Conservation (phyloP, 2,888 invertebrate genomes). For the Chymomyza fuscimana region DNA sequence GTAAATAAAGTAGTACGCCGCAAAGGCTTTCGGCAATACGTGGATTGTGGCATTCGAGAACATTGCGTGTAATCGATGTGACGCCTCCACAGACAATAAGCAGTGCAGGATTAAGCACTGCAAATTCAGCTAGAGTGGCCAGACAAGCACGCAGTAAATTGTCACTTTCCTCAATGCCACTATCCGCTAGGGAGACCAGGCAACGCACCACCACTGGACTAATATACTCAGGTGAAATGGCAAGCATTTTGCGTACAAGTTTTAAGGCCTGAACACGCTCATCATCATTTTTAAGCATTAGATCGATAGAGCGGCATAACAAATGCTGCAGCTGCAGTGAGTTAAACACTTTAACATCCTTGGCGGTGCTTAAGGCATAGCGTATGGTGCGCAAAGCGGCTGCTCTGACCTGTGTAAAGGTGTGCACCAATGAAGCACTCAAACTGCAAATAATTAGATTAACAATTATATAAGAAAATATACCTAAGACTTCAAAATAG, state of each 20-base stretch:
- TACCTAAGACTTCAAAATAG: constrained; percentile 45
- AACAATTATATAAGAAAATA: neutral
- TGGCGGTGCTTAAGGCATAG: constrained; percentile 88
- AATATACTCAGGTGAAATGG: constrained; percentile 84
- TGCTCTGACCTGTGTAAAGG: constrained; percentile 93
- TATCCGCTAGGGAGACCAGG: constrained; percentile 90
- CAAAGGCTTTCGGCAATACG: constrained; percentile 94
- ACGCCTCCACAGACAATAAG: constrained; percentile 92
- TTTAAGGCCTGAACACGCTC: constrained; percentile 95
- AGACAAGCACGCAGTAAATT: constrained; percentile 91
- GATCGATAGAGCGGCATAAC: constrained; percentile 91
- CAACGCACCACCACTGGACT: constrained; percentile 89
- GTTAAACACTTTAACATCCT: constrained; percentile 89
- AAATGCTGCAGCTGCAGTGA: constrained; percentile 91
- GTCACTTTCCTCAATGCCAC: constrained; percentile 87
- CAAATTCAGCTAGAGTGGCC: constrained; percentile 93
- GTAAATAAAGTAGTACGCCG: constrained; percentile 90
- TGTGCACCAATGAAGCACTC: constrained; percentile 90
- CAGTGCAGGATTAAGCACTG: constrained; percentile 89
- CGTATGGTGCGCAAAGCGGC: constrained; percentile 92
- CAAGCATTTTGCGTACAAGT: constrained; percentile 85
- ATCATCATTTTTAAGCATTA: constrained; percentile 93
- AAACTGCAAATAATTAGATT: constrained; percentile 82
- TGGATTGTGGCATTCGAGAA: constrained; percentile 92
- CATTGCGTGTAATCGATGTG: constrained; percentile 88